Conservation (phyloP, 2,113 vertebrate species). For the Eptatretus burgeri region DNA sequence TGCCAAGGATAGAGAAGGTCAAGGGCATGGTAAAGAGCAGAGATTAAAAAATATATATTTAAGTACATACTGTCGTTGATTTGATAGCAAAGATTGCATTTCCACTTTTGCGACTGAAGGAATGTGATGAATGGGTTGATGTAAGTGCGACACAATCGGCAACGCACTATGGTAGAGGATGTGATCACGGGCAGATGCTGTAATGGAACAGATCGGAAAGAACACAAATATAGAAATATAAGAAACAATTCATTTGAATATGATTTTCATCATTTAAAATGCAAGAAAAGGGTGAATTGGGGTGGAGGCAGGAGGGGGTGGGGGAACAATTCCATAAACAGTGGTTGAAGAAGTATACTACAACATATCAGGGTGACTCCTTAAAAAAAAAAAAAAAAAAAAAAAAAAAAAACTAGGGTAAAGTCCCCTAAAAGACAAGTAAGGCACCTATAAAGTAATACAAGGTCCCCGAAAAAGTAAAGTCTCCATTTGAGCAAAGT, state of each 20-base stretch:
- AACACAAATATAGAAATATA: background rate
- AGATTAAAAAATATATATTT: no score
- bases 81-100: slow-evolving; percentile 76
- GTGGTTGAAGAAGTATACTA: background rate
- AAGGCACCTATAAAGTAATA: no score
- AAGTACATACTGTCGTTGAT: slow-evolving; percentile 58
- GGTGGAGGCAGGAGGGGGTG: background rate
- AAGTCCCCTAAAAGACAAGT: no score
- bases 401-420: no score
- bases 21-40: no score
- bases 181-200: slow-evolving; percentile 90
- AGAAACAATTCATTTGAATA: background rate
- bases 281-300: background rate
- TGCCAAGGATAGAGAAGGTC: no score
- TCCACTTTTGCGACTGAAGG: slow-evolving; percentile 76
- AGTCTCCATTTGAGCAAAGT: no score
- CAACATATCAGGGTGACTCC: no score
- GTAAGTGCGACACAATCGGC: slow-evolving; percentile 76
- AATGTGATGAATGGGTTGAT: slow-evolving; percentile 91
- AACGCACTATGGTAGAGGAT: slow-evolving; percentile 75
- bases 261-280: background rate
- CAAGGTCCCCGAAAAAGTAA: no score
- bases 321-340: background rate
- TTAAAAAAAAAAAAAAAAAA: no score
- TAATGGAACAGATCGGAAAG: slow-evolving; percentile 10